phyloP scores from a whole-genome alignment of 2,888 invertebrate genomes.

The Molorchus minor region DNA sequence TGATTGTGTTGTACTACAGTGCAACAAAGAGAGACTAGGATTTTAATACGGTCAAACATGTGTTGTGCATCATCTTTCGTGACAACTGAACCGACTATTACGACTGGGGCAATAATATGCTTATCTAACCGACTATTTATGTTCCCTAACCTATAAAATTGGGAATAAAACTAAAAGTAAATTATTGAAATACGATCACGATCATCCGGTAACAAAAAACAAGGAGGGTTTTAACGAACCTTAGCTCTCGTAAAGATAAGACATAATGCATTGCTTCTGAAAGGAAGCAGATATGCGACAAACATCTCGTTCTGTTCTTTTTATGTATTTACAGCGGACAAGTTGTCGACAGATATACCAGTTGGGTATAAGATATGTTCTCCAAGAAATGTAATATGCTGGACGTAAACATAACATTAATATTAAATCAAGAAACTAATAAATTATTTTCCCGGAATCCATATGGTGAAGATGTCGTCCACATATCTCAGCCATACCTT shows the following conservation, averaged over 20 bases:
- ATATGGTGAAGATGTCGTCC: no score
- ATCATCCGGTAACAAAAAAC: constrained; percentile 16
- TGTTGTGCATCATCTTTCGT: not conserved
- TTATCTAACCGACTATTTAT: constrained; percentile 15
- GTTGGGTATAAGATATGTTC: no score
- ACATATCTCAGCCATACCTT: no score
- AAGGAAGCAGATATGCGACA: constrained; percentile 28
- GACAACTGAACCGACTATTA: constrained; percentile 4
- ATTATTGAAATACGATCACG: constrained; percentile 23
- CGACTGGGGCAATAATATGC: not conserved
- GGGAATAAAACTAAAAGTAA: constrained; percentile 16
- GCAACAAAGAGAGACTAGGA: no score
- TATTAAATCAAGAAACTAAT: no score
- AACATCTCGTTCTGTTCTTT: constrained; percentile 29
- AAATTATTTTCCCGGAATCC: no score
- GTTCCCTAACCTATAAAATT: constrained; percentile 6
- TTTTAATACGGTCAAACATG: no score
- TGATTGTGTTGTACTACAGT: no score
- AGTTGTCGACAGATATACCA: no score
- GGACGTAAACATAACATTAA: no score
- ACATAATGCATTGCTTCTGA: constrained; percentile 38
- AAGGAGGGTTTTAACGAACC: constrained; percentile 37
- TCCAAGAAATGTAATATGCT: no score
- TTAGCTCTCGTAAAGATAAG: constrained; percentile 38
- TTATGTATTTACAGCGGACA: no score